Evolutionary conservation across 2,888 invertebrate genomes (phyloP).

Genomic region (Tipula unca): DNA sequence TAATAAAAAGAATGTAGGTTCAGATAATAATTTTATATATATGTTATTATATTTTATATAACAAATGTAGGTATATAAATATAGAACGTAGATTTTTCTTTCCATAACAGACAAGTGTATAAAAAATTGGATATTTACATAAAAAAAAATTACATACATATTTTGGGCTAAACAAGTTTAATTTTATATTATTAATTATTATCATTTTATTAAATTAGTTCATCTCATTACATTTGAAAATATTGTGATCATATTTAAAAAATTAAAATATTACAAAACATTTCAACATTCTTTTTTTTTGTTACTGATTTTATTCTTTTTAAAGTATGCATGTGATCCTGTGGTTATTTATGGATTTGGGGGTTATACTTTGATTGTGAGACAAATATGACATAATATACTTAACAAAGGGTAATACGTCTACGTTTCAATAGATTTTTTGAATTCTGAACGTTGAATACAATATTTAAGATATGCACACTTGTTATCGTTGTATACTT

Average conservation of each 20-base stretch:
- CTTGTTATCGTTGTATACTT: no score
- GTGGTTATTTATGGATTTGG: background rate
- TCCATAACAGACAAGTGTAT: background rate
- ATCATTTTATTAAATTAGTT: background rate
- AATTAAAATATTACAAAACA: background rate
- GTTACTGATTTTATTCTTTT: background rate
- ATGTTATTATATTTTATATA: background rate
- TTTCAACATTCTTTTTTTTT: background rate
- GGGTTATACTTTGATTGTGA: no score
- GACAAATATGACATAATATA: no score
- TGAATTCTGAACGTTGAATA: no score
- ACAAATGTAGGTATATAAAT: background rate
- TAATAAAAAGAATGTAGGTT: background rate
- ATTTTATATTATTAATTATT: background rate
- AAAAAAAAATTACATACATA: background rate
- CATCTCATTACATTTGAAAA: background rate
- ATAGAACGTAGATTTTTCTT: background rate
- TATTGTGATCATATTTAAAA: slow-evolving; percentile 4
- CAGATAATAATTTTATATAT: slow-evolving; percentile 3
- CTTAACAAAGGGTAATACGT: no score
- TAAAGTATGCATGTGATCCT: background rate
- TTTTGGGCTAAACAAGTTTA: background rate
- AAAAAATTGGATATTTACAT: background rate
- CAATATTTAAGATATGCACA: no score
- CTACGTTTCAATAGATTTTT: no score